Evolutionary conservation across 23 tunicate species (phyloP).

Genomic region (Trididemnum nubilum): DNA sequence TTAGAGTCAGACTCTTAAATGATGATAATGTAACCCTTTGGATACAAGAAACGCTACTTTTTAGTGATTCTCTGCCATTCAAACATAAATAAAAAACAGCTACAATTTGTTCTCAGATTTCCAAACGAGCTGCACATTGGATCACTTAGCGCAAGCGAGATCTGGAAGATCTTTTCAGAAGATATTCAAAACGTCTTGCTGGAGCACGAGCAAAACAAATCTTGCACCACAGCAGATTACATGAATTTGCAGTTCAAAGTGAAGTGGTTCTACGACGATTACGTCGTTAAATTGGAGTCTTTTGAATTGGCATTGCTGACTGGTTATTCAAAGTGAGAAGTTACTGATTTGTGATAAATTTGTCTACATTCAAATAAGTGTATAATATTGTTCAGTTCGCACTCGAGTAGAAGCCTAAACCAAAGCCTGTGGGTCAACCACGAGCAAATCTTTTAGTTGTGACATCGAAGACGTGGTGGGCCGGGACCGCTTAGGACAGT

Average conservation of each 20-base stretch:
- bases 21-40: too few relatives aligned
- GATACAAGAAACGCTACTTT: too few relatives aligned
- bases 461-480: too few relatives aligned
- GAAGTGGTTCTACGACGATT: conserved; percentile 88
- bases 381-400: too few relatives aligned
- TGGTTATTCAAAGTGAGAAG: conserved; percentile 60
- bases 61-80: not conserved
- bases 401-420: too few relatives aligned
- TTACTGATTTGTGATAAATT: too few relatives aligned
- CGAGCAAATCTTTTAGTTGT: too few relatives aligned
- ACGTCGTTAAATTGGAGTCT: conserved; percentile 44
- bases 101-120: conserved; percentile 34
- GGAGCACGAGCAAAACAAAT: conserved; percentile 54
- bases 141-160: conserved; percentile 64
- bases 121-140: conserved; percentile 81
- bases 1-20: too few relatives aligned
- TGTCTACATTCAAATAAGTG: too few relatives aligned
- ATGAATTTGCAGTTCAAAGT: conserved; percentile 96
- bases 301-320: conserved; percentile 44
- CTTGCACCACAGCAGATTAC: conserved; percentile 74
- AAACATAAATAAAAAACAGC: too few relatives aligned
- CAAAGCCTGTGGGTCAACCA: not conserved
- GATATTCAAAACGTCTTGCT: conserved; percentile 63
- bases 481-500: too few relatives aligned
- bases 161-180: conserved; percentile 85